Percentiles rank a stretch among this genome's conserved stretches.
Conservation (phyloP, 2,797 vertebrate genomes). For the Macrochelys suwanniensis region DNA sequence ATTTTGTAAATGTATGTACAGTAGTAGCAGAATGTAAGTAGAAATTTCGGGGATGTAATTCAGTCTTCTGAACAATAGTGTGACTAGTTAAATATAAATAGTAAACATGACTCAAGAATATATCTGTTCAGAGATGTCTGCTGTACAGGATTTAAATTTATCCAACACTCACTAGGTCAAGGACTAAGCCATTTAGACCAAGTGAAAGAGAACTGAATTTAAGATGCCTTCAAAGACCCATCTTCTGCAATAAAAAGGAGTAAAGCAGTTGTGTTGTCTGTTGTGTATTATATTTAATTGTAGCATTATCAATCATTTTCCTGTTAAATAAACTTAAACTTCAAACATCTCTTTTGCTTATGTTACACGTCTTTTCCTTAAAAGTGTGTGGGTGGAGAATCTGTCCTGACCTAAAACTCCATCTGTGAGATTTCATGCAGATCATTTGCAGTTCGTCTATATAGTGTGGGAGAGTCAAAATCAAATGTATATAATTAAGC, state of each 20-base stretch:
- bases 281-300: too few relatives aligned
- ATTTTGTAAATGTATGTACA: neutral
- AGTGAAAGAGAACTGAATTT: neutral
- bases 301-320: too few relatives aligned
- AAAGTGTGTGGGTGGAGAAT: too few relatives aligned
- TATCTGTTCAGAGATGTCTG: neutral
- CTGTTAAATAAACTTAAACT: too few relatives aligned
- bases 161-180: neutral
- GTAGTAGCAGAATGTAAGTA: neutral
- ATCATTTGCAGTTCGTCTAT: neutral
- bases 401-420: neutral
- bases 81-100: neutral
- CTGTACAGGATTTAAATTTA: neutral
- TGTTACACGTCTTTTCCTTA: neutral
- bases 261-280: too few relatives aligned
- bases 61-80: neutral
- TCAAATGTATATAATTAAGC: neutral
- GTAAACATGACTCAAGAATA: neutral
- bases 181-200: neutral
- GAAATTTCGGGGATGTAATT: neutral
- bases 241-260: neutral
- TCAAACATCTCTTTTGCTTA: too few relatives aligned
- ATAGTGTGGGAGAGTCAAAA: neutral
- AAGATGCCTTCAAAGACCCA: neutral
- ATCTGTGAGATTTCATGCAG: neutral